Percentiles rank a stretch among this genome's conserved stretches.
These are phyloP conservation scores for Mechanitis mazaeus DNA, from an alignment of 2,888 invertebrate genomes.

Conservation along the genomic window DNA sequence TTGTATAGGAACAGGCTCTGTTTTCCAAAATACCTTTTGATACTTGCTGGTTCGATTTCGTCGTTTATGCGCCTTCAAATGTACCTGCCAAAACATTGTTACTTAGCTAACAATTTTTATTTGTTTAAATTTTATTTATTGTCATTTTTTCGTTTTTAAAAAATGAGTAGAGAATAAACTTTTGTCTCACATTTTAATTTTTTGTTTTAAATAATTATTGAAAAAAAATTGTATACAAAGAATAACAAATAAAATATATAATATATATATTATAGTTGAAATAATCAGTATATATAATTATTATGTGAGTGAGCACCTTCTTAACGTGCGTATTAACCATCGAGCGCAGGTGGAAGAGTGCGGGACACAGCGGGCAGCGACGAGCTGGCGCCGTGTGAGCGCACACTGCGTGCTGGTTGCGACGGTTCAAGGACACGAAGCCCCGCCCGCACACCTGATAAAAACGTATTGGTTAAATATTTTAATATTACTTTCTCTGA, in stretches of 20 bases:
- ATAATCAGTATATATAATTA: too few relatives aligned
- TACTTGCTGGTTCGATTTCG: conserved; percentile 50
- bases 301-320: conserved; percentile 42
- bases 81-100: conserved; percentile 45
- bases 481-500: too few relatives aligned
- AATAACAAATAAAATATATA: too few relatives aligned
- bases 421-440: conserved; percentile 60
- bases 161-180: too few relatives aligned
- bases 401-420: conserved; percentile 63
- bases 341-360: conserved; percentile 65
- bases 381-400: conserved; percentile 60
- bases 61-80: conserved; percentile 55
- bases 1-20: conserved; percentile 58
- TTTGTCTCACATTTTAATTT: too few relatives aligned
- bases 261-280: too few relatives aligned
- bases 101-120: too few relatives aligned
- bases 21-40: conserved; percentile 55
- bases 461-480: neutral
- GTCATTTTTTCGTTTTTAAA: too few relatives aligned
- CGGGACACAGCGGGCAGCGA: conserved; percentile 67
- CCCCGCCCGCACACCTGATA: conserved; percentile 53
- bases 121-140: too few relatives aligned
- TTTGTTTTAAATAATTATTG: too few relatives aligned
- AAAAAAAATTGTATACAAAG: too few relatives aligned
- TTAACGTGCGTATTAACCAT: conserved; percentile 70